These are phyloP conservation scores for Pterois miles DNA, from an alignment of 2,797 vertebrate genomes.

Conservation along the genomic window DNA sequence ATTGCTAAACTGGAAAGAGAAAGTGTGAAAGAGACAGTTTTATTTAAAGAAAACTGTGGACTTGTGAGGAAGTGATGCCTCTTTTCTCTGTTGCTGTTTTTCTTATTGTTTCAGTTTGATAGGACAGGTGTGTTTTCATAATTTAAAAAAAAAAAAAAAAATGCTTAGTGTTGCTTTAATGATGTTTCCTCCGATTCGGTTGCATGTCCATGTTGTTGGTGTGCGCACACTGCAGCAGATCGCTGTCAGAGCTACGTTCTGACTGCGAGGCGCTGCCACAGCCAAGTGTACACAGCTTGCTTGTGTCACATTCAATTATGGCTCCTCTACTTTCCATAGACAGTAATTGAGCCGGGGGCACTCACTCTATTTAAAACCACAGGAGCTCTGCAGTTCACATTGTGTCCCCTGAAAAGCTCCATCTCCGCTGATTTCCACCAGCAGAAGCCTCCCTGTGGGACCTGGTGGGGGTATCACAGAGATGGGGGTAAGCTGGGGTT, in stretches of 20 bases:
- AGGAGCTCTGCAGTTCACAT: constrained; percentile 69
- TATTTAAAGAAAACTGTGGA: not conserved
- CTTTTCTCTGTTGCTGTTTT: constrained; percentile 5
- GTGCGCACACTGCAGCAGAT: constrained; percentile 54
- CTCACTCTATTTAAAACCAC: constrained; percentile 81
- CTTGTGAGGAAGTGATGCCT: not conserved
- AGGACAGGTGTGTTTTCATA: constrained; percentile 34
- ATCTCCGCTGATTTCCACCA: constrained; percentile 66
- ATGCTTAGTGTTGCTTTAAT: constrained; percentile 44
- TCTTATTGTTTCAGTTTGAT: constrained; percentile 25
- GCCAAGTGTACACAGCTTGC: constrained; percentile 77
- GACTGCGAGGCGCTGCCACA: constrained; percentile 59
- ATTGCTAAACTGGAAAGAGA: not conserved
- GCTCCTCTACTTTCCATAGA: constrained; percentile 68
- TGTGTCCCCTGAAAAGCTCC: constrained; percentile 66
- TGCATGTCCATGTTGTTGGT: constrained; percentile 41
- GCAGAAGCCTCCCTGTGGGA: constrained; percentile 64
- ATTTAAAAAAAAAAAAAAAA: not conserved
- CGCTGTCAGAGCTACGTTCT: constrained; percentile 65
- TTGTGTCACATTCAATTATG: constrained; percentile 79
- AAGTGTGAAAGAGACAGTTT: not conserved
- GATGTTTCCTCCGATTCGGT: constrained; percentile 41
- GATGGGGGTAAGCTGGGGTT: constrained; percentile 39
- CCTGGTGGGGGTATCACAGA: constrained; percentile 34
- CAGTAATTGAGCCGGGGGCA: constrained; percentile 79